Evolutionary conservation across 2,797 vertebrate species (phyloP).

Genomic region (Harpagifer antarcticus): DNA sequence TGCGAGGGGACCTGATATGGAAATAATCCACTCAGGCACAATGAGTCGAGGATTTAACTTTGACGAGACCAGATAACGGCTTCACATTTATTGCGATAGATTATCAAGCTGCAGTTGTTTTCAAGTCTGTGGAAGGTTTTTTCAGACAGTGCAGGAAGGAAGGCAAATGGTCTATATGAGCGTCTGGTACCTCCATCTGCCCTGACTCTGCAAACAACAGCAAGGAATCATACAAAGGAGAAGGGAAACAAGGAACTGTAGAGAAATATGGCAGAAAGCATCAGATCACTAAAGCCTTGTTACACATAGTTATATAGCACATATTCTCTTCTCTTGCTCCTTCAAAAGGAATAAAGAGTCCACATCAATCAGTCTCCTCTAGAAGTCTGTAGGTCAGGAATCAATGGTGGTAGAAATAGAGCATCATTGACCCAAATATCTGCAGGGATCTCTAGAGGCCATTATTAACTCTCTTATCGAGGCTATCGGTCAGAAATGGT

Average conservation of each 20-base stretch:
- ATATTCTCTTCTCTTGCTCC: conserved; percentile 25
- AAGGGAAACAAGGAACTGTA: background rate
- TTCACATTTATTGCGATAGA: conserved; percentile 41
- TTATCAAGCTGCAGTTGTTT: conserved; percentile 30
- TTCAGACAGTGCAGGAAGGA: conserved; percentile 16
- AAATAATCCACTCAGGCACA: conserved; percentile 27
- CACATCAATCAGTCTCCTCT: conserved; percentile 20
- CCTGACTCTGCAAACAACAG: conserved; percentile 33
- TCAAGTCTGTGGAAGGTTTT: conserved; percentile 14
- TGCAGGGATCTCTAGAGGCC: conserved; percentile 50
- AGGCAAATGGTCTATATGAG: conserved; percentile 41
- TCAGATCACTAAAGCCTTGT: conserved; percentile 10
- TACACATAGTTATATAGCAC: conserved; percentile 9
- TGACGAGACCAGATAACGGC: conserved; percentile 46
- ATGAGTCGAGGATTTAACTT: conserved; percentile 32
- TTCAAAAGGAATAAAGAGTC: conserved; percentile 20
- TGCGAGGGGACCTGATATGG: conserved; percentile 36
- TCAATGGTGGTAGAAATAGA: conserved; percentile 64
- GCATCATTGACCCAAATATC: conserved; percentile 67
- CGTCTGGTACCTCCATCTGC: conserved; percentile 40
- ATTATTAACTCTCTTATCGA: conserved; percentile 55
- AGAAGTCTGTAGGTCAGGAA: conserved; percentile 40
- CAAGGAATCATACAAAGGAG: conserved; percentile 26
- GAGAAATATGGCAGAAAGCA: conserved; percentile 8
- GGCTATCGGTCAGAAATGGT: conserved; percentile 52